phyloP scores from a whole-genome alignment of 2,113 vertebrate species.

The Brachypteracias leptosomus region DNA sequence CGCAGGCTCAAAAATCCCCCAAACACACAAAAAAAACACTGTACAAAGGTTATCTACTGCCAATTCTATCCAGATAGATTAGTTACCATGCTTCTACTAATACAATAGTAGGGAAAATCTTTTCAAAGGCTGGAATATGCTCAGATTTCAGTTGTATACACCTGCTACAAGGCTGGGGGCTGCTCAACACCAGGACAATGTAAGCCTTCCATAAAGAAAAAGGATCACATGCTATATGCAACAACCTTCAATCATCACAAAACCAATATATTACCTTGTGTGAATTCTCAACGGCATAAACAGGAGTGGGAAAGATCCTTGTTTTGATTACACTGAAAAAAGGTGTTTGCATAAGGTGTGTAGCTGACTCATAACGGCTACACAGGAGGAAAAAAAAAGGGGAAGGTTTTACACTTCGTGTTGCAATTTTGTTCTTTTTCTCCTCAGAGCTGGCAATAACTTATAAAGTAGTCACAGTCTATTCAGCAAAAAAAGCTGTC shows the following conservation, averaged over 20 bases:
- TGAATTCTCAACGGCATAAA: neutral
- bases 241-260: neutral
- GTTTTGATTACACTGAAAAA: neutral
- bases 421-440: neutral
- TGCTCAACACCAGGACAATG: neutral
- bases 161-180: neutral
- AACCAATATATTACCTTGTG: neutral
- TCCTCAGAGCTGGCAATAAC: neutral
- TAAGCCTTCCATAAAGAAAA: neutral
- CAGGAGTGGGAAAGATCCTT: neutral
- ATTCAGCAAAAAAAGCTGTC: neutral
- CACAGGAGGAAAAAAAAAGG: neutral
- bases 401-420: neutral
- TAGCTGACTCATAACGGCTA: neutral
- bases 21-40: neutral
- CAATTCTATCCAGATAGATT: neutral
- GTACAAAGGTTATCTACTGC: neutral
- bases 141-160: neutral
- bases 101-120: slow-evolving; percentile 17
- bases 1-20: neutral
- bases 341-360: slow-evolving; percentile 19
- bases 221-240: neutral
- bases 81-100: slow-evolving; percentile 14
- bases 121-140: neutral
- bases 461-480: neutral